A percentile compares a stretch with the other conserved stretches of the same genome.
Evolutionary conservation across 2,888 invertebrate species (phyloP).

Genomic region (Brachypterus glaber): DNA sequence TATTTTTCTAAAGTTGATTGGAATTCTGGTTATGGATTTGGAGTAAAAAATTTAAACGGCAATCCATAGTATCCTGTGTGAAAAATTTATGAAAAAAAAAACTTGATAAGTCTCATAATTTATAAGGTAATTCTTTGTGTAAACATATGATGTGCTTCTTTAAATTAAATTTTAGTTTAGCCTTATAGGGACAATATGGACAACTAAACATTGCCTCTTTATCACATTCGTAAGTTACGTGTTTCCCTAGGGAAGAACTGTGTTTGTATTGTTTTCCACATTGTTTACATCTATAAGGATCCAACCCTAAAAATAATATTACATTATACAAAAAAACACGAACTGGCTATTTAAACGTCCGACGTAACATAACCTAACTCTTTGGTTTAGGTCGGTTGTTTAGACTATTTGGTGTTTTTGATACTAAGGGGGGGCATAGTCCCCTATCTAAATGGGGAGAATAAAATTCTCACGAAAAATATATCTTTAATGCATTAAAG

Average conservation of each 20-base stretch:
- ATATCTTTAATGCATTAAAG: no score
- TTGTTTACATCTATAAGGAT: conserved; percentile 34
- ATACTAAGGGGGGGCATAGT: no score
- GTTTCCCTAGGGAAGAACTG: conserved; percentile 27
- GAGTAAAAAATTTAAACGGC: no score
- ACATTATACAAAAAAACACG: not conserved
- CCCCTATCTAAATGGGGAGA: no score
- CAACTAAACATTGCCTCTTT: conserved; percentile 27
- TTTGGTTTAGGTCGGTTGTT: not conserved
- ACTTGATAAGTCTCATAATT: no score
- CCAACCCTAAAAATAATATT: not conserved
- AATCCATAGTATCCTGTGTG: no score
- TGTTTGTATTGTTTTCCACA: conserved; percentile 38
- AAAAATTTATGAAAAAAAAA: no score
- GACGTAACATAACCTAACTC: not conserved
- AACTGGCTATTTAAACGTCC: not conserved
- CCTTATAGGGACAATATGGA: conserved; percentile 29
- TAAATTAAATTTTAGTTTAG: conserved; percentile 25
- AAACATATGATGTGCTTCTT: conserved; percentile 15
- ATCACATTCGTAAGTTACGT: conserved; percentile 24
- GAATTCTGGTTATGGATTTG: no score
- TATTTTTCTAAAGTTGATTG: no score
- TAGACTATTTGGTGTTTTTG: no score
- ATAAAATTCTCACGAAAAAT: no score
- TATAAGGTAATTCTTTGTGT: no score